Evolutionary conservation across 2,888 invertebrate genomes (phyloP).

Genomic region (Copidosoma aretas): DNA sequence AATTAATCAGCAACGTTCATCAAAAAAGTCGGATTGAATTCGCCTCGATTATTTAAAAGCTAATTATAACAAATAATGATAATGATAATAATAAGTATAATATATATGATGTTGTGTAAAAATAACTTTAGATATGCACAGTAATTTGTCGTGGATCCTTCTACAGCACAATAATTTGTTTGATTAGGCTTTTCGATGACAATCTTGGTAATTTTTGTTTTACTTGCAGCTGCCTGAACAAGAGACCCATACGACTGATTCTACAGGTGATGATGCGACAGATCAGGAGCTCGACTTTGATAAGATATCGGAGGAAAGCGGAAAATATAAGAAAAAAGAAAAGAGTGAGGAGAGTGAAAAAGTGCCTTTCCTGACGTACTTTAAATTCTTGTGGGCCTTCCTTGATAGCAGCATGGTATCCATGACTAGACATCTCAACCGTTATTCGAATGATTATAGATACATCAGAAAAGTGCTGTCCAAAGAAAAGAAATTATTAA

Average conservation of each 20-base stretch:
- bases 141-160: too few species aligned
- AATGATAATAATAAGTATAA: too few species aligned
- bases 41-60: too few species aligned
- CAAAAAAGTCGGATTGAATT: too few species aligned
- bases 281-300: constrained; percentile 46
- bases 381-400: constrained; percentile 73
- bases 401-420: constrained; percentile 82
- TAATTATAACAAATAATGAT: too few species aligned
- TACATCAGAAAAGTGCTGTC: constrained; percentile 89
- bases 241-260: constrained; percentile 42
- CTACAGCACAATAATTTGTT: too few species aligned
- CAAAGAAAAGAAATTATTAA: constrained; percentile 86
- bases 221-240: constrained; percentile 24
- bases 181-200: too few species aligned
- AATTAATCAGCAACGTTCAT: too few species aligned
- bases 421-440: constrained; percentile 81
- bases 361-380: constrained; percentile 65
- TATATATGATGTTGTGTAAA: too few species aligned
- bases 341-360: constrained; percentile 48
- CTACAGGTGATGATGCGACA: constrained; percentile 36
- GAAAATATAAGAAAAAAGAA: constrained; percentile 54
- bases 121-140: too few species aligned
- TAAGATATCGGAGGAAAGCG: constrained; percentile 61
- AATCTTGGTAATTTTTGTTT: not conserved
- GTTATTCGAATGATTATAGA: constrained; percentile 90